These are phyloP conservation scores for Azemiops feae DNA, from an alignment of 2,113 vertebrate genomes.

Conservation along the genomic window DNA sequence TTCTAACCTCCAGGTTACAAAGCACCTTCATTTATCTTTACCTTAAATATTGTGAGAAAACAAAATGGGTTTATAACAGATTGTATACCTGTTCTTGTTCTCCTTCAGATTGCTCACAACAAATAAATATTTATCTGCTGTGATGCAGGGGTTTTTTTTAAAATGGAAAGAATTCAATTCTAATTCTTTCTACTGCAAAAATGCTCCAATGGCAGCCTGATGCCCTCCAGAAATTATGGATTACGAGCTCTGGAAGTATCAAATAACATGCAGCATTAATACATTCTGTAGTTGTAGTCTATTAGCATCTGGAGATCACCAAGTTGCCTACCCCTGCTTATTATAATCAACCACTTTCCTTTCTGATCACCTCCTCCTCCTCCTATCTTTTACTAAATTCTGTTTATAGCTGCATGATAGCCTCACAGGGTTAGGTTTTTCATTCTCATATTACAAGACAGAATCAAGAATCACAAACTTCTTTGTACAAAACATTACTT, in stretches of 20 bases:
- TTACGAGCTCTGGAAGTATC: background rate
- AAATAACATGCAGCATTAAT: background rate
- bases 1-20: background rate
- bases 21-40: background rate
- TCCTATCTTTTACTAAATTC: background rate
- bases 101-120: background rate
- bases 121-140: background rate
- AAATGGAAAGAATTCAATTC: background rate
- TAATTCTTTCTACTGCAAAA: background rate
- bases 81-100: background rate
- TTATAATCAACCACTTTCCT: background rate
- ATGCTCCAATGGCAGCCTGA: background rate
- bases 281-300: background rate
- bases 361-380: background rate
- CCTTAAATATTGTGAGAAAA: background rate
- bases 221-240: background rate
- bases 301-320: background rate
- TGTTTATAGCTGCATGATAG: background rate
- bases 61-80: background rate
- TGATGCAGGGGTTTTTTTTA: background rate
- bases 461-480: background rate
- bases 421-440: too few species aligned
- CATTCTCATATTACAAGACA: background rate
- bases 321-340: background rate
- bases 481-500: background rate